Evolutionary conservation across 2,797 vertebrate genomes (phyloP).

Genomic region (Acanthurus leucopareius): DNA sequence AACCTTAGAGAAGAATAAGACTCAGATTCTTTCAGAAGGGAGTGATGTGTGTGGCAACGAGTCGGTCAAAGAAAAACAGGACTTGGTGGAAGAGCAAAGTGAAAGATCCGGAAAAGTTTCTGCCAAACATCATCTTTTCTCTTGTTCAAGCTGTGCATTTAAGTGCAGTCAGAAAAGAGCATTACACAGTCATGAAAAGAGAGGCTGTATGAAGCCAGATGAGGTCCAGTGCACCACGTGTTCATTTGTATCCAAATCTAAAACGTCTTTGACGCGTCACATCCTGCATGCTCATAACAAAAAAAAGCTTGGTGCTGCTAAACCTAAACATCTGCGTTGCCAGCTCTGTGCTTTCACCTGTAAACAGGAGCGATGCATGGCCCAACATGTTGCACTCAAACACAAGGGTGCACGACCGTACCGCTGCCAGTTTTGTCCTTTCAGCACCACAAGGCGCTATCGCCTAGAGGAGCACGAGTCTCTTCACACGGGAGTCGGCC

Average conservation of each 20-base stretch:
- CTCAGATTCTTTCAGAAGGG: conserved; percentile 17
- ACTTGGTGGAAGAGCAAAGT: neutral
- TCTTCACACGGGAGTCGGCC: conserved; percentile 92
- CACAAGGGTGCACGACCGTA: conserved; percentile 89
- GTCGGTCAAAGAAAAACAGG: neutral
- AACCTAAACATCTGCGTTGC: conserved; percentile 80
- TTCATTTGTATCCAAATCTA: conserved; percentile 85
- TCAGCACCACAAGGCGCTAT: conserved; percentile 92
- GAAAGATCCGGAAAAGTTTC: conserved; percentile 8
- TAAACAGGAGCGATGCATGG: conserved; percentile 89
- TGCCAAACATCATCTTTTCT: conserved; percentile 72
- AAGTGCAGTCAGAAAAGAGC: conserved; percentile 89
- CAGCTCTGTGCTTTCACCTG: conserved; percentile 90
- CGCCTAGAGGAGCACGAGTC: conserved; percentile 94
- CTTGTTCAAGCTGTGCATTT: conserved; percentile 89
- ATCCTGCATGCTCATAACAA: conserved; percentile 76
- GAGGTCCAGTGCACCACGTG: conserved; percentile 87
- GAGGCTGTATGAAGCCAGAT: conserved; percentile 84
- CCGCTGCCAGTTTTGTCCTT: conserved; percentile 90
- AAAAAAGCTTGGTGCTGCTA: conserved; percentile 30
- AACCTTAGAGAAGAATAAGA: conserved; percentile 39
- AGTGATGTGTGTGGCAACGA: conserved; percentile 25
- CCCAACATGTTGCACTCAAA: conserved; percentile 89
- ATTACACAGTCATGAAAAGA: conserved; percentile 87
- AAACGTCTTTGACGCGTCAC: conserved; percentile 85